A percentile compares a stretch with the other conserved stretches of the same genome.
phyloP scores from a whole-genome alignment of 1,140 invertebrate genomes.

The Pomacea maculata region DNA sequence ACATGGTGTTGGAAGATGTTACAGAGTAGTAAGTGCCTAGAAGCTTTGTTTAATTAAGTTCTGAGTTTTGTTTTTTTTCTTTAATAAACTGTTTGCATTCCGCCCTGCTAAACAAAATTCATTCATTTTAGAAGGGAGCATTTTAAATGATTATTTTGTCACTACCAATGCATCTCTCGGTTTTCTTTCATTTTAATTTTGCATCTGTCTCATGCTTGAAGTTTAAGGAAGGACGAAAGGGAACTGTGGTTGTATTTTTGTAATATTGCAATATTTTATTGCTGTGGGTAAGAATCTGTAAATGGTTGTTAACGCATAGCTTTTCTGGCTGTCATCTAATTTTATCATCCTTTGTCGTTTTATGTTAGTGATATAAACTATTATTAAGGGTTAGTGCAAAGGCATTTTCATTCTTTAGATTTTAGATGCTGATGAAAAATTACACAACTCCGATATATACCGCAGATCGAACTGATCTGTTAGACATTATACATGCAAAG shows the following conservation, averaged over 20 bases:
- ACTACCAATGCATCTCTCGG: not conserved
- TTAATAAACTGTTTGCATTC: not conserved
- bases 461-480: too few species aligned
- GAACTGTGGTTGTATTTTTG: too few species aligned
- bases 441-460: too few species aligned
- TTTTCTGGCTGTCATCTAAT: not conserved
- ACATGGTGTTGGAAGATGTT: slow-evolving; percentile 72
- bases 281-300: too few species aligned
- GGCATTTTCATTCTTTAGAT: too few species aligned
- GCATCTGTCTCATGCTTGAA: not conserved
- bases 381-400: too few species aligned
- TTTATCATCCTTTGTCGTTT: not conserved
- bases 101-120: not conserved
- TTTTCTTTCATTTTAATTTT: not conserved
- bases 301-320: too few species aligned
- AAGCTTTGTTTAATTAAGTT: not conserved
- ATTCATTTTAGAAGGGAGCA: not conserved
- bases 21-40: slow-evolving; percentile 69
- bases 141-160: not conserved
- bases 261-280: too few species aligned
- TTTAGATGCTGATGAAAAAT: too few species aligned
- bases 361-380: not conserved
- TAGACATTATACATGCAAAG: too few species aligned
- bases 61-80: not conserved
- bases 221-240: not conserved